Evolutionary conservation across 2,113 vertebrate genomes (phyloP).

Genomic region (Syngnathus floridae): DNA sequence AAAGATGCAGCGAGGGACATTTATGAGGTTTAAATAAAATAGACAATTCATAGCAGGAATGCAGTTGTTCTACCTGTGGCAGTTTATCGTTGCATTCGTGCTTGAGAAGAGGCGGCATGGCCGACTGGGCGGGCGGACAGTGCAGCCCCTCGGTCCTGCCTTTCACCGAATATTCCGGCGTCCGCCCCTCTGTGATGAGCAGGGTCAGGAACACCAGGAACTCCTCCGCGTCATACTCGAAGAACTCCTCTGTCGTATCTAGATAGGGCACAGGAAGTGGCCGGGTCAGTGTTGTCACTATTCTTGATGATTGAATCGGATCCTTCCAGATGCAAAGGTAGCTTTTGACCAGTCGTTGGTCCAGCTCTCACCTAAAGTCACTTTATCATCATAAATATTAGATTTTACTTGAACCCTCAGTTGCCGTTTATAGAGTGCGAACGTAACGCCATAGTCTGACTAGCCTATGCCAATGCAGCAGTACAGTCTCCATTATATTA

Average conservation of each 20-base stretch:
- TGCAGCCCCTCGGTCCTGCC: constrained; percentile 93
- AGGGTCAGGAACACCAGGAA: constrained; percentile 93
- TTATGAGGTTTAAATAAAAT: background rate
- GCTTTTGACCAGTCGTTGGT: background rate
- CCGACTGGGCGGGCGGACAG: constrained; percentile 90
- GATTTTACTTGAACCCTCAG: no score
- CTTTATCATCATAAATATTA: no score
- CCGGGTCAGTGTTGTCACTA: background rate
- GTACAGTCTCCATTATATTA: no score
- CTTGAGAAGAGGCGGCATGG: constrained; percentile 77
- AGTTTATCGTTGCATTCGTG: constrained; percentile 94
- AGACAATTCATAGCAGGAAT: background rate
- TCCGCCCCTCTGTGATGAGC: constrained; percentile 94
- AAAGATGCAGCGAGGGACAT: background rate
- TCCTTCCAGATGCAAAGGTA: background rate
- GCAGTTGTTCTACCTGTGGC: constrained; percentile 76
- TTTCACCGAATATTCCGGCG: constrained; percentile 90
- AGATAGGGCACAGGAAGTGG: constrained; percentile 28
- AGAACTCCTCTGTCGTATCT: constrained; percentile 94
- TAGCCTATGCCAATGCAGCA: no score
- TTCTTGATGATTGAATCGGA: background rate
- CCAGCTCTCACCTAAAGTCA: no score
- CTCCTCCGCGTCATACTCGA: constrained; percentile 96
- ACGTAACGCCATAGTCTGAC: no score
- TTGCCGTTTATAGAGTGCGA: no score